Base-by-base conservation (phyloP, 2,888 invertebrate genomes). In the Cepaea hortensis region DNA sequence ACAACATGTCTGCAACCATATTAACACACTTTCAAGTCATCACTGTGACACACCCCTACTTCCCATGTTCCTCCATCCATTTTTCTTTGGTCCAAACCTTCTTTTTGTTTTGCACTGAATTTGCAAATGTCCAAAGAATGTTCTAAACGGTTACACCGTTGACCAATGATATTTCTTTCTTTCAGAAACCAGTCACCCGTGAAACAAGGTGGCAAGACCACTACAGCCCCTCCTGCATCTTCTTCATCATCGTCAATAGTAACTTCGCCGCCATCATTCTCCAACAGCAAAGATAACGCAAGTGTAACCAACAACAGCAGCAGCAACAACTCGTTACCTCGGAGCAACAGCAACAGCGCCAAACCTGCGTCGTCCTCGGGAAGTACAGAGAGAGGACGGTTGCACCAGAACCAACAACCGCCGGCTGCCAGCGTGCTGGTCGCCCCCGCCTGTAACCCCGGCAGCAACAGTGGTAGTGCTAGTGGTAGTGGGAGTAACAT, bases 401-500 rank as follows among this genome's bases (percentile, higher is more conserved):
- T 83, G 5, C 86, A 86, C 50, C 86, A 86, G 83, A 86, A 86
- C 70, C 86, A 86, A 55, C 86, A 86, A 61, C 76, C 86, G 0
- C 83, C 61, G 61, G 70, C 23, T 20, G 81, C 65, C 3, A 20
- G 20, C 35, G 55, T 62, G 0, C 23, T 55, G 5, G 76, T 50
- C 23, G 68, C 6, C 23, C 13, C 20, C 35, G 55, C 35, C 23
- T 11, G 76, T 35, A 77, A 18, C 70, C 55, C n/a, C 4, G 81
- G 62, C 62, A 73, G 46, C 35, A 65, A 48, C 62, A 68, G 77
- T 20, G 77, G 65, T 9, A 23, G n/a, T 11, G 23, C 79, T 23
- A 85, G 68, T 15, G 70, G 77, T 55, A 77, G 65, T 68, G 80
- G 85, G 46, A 68, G 50, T 70, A 75, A 70, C 35, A 79, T n/a